phyloP scores from a whole-genome alignment of 2,113 vertebrate species.

The Phaethon lepturus region DNA sequence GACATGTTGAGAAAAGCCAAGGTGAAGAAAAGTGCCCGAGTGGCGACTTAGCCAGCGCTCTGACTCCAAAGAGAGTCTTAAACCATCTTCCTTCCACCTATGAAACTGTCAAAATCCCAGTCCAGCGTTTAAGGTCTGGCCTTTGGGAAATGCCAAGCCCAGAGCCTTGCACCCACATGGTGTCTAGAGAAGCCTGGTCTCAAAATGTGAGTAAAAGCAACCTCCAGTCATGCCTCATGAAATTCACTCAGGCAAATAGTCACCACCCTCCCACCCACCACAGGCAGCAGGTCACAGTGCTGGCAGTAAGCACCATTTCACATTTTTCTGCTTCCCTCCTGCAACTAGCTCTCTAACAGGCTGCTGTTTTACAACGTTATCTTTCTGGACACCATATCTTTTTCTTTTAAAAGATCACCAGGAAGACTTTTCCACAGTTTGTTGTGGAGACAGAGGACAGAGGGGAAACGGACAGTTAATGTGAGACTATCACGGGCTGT shows the following conservation, averaged over 20 bases:
- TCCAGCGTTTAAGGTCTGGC: neutral
- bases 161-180: neutral
- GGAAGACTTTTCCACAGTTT: neutral
- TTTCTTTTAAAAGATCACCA: neutral
- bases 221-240: neutral
- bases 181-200: neutral
- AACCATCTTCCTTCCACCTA: neutral
- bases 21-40: neutral
- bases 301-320: neutral
- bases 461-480: neutral
- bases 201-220: neutral
- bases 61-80: neutral
- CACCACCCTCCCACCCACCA: neutral
- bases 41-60: neutral
- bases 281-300: neutral
- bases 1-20: neutral
- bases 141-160: neutral
- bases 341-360: neutral
- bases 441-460: neutral
- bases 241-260: neutral
- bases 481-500: neutral
- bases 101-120: neutral
- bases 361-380: neutral
- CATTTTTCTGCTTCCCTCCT: neutral
- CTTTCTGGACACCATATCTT: neutral